Conservation (phyloP, 1,140 invertebrate species). For the Agrilus planipennis region DNA sequence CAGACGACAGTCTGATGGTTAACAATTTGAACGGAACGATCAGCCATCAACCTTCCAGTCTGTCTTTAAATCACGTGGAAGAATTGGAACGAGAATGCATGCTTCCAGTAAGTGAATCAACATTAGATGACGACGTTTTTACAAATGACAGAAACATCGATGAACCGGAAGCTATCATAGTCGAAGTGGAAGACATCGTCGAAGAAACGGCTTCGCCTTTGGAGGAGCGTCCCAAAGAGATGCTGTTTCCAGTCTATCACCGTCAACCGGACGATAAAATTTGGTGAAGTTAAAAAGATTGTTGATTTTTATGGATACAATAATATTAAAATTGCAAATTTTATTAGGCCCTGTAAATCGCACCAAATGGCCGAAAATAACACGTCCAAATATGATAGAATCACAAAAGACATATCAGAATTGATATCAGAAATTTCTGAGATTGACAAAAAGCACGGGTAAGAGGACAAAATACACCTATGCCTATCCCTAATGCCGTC, state of each 20-base stretch:
- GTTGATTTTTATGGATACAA: not conserved
- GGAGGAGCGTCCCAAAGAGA: constrained; percentile 44
- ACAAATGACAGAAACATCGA: constrained; percentile 27
- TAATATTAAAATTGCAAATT: not conserved
- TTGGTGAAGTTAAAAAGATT: constrained; percentile 18
- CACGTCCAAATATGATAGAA: not conserved
- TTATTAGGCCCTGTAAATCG: not conserved
- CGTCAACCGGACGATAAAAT: constrained; percentile 31
- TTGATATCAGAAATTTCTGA: no score
- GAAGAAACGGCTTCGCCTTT: constrained; percentile 53
- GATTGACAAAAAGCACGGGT: no score
- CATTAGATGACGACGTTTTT: constrained; percentile 16
- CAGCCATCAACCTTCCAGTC: constrained; percentile 53
- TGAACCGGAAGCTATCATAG: constrained; percentile 49
- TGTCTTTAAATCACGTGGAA: constrained; percentile 58
- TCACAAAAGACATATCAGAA: no score
- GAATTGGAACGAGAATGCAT: constrained; percentile 40
- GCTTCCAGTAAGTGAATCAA: constrained; percentile 26
- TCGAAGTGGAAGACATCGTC: constrained; percentile 56
- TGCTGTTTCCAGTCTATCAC: constrained; percentile 52
- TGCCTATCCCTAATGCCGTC: no score
- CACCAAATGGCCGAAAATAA: not conserved
- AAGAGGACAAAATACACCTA: no score
- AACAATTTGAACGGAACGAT: constrained; percentile 26
- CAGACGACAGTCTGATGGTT: constrained; percentile 50